Conservation (phyloP, 2,113 vertebrate species). For the Oreochromis tanganicae region DNA sequence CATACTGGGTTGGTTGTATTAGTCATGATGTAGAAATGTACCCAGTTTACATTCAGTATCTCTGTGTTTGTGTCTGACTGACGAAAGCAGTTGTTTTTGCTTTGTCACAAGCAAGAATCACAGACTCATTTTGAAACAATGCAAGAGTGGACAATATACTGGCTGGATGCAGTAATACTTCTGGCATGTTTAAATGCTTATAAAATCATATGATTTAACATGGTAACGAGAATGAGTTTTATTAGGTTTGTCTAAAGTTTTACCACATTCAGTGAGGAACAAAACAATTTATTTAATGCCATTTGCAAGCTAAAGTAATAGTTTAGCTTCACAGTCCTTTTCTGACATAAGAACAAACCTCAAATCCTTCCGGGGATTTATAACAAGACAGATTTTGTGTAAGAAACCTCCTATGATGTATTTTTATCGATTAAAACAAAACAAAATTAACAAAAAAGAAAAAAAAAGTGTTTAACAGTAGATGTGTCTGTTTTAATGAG, state of each 20-base stretch:
- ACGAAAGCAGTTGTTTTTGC: neutral
- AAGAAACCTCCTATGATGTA: neutral
- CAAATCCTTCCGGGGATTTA: neutral
- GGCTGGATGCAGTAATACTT: neutral
- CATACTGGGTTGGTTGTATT: neutral
- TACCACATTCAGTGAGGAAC: neutral
- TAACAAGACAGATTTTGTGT: neutral
- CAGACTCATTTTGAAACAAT: neutral
- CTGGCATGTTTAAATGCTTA: neutral
- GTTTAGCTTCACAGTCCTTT: neutral
- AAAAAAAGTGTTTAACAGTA: neutral
- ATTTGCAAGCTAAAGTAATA: neutral
- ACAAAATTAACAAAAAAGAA: too few species aligned
- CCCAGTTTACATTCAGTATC: neutral
- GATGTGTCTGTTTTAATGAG: neutral
- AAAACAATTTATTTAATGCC: neutral
- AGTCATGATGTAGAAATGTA: neutral
- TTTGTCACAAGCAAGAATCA: neutral
- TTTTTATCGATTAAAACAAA: neutral
- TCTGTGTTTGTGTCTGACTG: neutral
- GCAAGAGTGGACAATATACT: neutral
- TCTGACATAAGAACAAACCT: neutral
- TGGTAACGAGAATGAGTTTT: neutral
- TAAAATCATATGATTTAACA: constrained; percentile 20
- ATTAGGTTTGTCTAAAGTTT: constrained; percentile 5